Evolutionary conservation across 2,113 vertebrate species (phyloP).

Genomic region (Hymenochirus boettgeri): DNA sequence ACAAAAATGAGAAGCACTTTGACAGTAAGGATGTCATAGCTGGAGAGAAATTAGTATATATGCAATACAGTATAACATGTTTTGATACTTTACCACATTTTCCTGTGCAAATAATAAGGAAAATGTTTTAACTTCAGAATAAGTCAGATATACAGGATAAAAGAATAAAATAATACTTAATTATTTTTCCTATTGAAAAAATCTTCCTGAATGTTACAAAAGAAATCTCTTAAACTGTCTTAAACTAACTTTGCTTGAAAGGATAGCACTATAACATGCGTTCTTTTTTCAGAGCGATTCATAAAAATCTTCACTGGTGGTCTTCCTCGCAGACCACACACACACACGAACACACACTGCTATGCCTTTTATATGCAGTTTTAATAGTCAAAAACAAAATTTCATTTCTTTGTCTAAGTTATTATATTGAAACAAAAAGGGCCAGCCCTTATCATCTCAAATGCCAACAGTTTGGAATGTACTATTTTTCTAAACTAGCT

Average conservation of each 20-base stretch:
- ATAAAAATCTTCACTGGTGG: slow-evolving; percentile 61
- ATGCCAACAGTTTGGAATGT: slow-evolving; percentile 44
- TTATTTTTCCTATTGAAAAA: neutral
- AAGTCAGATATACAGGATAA: slow-evolving; percentile 1
- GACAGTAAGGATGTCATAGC: too few species aligned
- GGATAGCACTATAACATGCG: slow-evolving; percentile 29
- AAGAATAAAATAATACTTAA: slow-evolving; percentile 12
- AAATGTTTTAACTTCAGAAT: too few species aligned
- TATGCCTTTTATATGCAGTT: slow-evolving; percentile 58
- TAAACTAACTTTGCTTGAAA: slow-evolving; percentile 25
- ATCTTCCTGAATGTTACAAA: slow-evolving; percentile 12
- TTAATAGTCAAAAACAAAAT: slow-evolving; percentile 62
- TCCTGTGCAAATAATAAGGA: neutral
- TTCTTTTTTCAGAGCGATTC: slow-evolving; percentile 62
- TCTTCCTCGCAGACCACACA: slow-evolving; percentile 64
- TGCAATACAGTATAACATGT: too few species aligned
- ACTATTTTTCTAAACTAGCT: slow-evolving; percentile 27
- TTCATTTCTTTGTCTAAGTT: slow-evolving; percentile 54
- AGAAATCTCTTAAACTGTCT: neutral
- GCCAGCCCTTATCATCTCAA: slow-evolving; percentile 48
- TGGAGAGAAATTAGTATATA: too few species aligned
- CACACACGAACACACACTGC: slow-evolving; percentile 64
- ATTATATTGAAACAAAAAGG: slow-evolving; percentile 60
- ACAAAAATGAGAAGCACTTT: too few species aligned
- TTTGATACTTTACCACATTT: too few species aligned